Base-by-base conservation (phyloP, 1,140 invertebrate species). In the Sarcophaga peregrina region DNA sequence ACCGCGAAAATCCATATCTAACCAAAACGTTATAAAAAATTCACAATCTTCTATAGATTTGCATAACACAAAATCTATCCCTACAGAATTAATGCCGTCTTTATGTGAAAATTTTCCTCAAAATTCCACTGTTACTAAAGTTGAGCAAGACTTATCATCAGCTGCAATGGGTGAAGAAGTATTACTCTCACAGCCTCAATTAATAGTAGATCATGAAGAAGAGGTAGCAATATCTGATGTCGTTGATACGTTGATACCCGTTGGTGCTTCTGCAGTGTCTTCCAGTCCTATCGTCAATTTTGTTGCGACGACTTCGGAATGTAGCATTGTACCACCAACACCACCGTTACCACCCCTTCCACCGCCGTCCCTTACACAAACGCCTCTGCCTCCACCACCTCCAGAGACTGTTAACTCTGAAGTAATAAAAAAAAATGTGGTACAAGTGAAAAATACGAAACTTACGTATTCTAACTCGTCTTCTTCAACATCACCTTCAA, bases 121-220 rank as follows among this genome's bases (percentile, higher is more conserved):
- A 48, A 50, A 74, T 37, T n/a, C 48, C n/a, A 20, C 46, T 47
- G 76, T 20, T 15, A 54, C 54, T 9, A 37, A 37, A 13, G 50
- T 81, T 3, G 78, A 80, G n/a, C 52, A 20, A 58, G 25, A 62
- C n/a, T 25, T 48, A 81, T 15, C 68, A 75, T 47, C 50, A 10
- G 0, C 83, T 13, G 20, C 15, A 11, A 45, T 45, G 6, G 11
- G 47, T 11, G 83, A 81, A 20, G 58, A 76, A n/a, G 47, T 68
- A 9, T 80, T 78, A 68, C n/a, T 83, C 13, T 80, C 54, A 37
- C 83, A 82, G 48, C 86, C 88, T 0, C 88, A 87, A 73, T 62
- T 89, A 52, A 80, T 85, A 15, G 87, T 89, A n/a, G 87, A 88
- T 80, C 88, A 90, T 50, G 88, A 90, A 74, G 88, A 89, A 37